Evolutionary conservation across 2,797 vertebrate species (phyloP), one percentile per base, ranked within the genome.

Genomic region (Thripadectes ignobilis): DNA sequence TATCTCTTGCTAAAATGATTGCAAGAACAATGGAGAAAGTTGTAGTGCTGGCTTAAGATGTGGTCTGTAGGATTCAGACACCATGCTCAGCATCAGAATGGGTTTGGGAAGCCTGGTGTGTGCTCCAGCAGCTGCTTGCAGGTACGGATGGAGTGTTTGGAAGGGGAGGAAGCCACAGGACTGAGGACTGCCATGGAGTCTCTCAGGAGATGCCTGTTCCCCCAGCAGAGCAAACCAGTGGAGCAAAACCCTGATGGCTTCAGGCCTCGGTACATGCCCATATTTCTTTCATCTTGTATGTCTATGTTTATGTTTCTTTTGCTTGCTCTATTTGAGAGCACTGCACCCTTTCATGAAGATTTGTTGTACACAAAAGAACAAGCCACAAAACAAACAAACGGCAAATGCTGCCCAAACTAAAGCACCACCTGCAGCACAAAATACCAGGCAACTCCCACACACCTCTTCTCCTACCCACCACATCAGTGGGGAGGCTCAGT

Each of bases 391-490:
- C 39, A 87, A 76, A 32, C 14, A 22, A 45, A 29, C 6, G 0
- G 34, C 61, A 80, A 79, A 67, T 0, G 0, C 39, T 0, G 0
- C 72, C 62, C 75, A 69, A 57, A 75, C 51, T 30, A 41, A 89
- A 65, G 32, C 72, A 95, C 24, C 90, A 94, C 86, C 94, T 92
- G 90, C 71, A 89, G 77, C 87, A 85, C 22, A 43, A 26, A 95
- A 81, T 36, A 24, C 85, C 84, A 89, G 58, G 24, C 30, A 45
- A 6, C 72, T 77, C 92, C 84, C 72, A 93, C 73, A 0, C 29
- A 13, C 5, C 2, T 65, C 52, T 65, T 75, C 58, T 71, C 68
- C 36, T 80, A 76, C 57, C 59, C 86, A 68, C 89, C 81, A 94
- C 91, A 88, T 96, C 92, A 95, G 8, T 34, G 74, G 75, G 54